Conservation (phyloP, 2,113 vertebrate species). For the Hoplias malabaricus region DNA sequence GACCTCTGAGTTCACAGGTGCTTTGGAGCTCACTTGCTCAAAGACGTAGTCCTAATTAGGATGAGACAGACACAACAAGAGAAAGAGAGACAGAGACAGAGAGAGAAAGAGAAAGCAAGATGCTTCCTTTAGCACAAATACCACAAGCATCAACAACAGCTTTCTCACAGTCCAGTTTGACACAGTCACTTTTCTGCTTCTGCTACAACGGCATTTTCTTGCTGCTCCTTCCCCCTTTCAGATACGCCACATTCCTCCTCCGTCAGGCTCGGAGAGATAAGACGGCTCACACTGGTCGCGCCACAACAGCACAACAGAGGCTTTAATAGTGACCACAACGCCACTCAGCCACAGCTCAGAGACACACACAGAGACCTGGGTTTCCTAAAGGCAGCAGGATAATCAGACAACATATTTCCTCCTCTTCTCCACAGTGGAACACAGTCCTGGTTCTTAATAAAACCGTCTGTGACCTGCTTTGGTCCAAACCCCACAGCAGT, state of each 20-base stretch:
- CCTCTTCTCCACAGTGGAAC: no score
- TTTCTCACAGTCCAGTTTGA: neutral
- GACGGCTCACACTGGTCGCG: neutral
- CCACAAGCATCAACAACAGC: neutral
- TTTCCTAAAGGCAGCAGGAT: no score
- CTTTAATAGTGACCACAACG: neutral
- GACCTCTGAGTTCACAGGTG: no score
- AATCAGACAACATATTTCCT: no score
- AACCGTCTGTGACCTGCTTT: no score
- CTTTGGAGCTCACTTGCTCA: neutral
- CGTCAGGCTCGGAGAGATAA: neutral
- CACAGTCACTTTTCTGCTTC: neutral
- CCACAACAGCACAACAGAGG: neutral
- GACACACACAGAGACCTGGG: neutral
- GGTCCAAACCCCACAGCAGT: no score
- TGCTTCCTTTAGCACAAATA: neutral
- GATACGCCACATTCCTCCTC: neutral
- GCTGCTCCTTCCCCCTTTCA: neutral
- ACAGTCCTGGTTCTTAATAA: no score
- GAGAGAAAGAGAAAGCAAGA: neutral
- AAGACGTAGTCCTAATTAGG: neutral
- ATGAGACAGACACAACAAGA: neutral
- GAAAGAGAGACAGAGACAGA: constrained; percentile 16
- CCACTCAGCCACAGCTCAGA: neutral
- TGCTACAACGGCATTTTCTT: neutral